Evolutionary conservation across 2,888 invertebrate genomes (phyloP).

Genomic region (Drosophila robusta): DNA sequence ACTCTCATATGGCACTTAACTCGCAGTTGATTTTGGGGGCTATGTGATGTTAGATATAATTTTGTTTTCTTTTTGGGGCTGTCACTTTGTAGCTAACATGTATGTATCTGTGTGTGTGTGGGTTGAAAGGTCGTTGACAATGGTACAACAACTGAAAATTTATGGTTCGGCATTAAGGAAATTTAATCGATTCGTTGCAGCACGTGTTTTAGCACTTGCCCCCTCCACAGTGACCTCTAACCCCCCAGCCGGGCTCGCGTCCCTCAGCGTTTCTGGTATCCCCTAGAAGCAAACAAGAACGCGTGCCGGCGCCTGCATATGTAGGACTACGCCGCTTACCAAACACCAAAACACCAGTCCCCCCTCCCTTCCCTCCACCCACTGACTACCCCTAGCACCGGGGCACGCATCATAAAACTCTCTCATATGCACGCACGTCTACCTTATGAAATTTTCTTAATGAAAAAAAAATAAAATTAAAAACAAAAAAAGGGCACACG

Average conservation of each 20-base stretch:
- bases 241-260: neutral
- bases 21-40: slow-evolving; percentile 59
- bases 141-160: slow-evolving; percentile 64
- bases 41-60: slow-evolving; percentile 66
- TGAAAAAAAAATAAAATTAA: slow-evolving; percentile 32
- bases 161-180: slow-evolving; percentile 75
- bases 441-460: slow-evolving; percentile 53
- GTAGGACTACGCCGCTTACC: slow-evolving; percentile 1
- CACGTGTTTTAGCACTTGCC: slow-evolving; percentile 45
- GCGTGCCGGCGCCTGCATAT: slow-evolving; percentile 60
- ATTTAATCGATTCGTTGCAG: slow-evolving; percentile 72
- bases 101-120: slow-evolving; percentile 4
- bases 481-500: neutral
- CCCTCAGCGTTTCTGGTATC: neutral
- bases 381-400: neutral
- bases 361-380: slow-evolving; percentile 2
- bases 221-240: slow-evolving; percentile 1
- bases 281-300: slow-evolving; percentile 31
- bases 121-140: slow-evolving; percentile 67
- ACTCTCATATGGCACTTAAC: slow-evolving; percentile 60
- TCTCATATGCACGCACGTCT: slow-evolving; percentile 49
- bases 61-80: slow-evolving; percentile 41
- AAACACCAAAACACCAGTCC: neutral
- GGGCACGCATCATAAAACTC: slow-evolving; percentile 53
- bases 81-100: slow-evolving; percentile 20